Base-by-base conservation (phyloP, 1,140 invertebrate species). In the Trigoniulus corallinus region DNA sequence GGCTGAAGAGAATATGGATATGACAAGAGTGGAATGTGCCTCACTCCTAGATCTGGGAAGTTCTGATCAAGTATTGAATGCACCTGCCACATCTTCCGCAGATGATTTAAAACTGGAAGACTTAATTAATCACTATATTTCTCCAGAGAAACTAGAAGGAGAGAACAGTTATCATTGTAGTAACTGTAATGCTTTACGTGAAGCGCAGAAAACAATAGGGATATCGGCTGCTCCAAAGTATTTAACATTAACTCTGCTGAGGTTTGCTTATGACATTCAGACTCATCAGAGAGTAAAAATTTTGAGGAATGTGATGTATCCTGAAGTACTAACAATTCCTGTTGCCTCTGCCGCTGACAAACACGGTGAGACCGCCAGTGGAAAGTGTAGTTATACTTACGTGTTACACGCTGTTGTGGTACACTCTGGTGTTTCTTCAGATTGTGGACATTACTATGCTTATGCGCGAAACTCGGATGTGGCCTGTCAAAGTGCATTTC, bases 401-500 rank as follows among this genome's bases (percentile, higher is more conserved):
- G 71, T 73, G 10, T 61, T 89, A 0, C 86, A 84, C 59, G 82
- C 82, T 0, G 82, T 84, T 0, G 81, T 91, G 0, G 78, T 91
- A 0, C 86, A 91, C 62, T 80, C 79, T 0, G 85, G 87, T 1
- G 77, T 76, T 13, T 83, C 78, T 39, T 77, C 85, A 55, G 82
- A 88, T 59, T 81, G 81, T 3, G 86, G 86, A 0, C 86, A 91
- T 62, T 89, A 91, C 62, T 87, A 86, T 59, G 85, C 83, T 0
- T 79, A 84, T 56, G 83, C 81, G 0, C 74, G 79, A n/a, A 61
- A 63, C 52, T 61, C 27, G 18, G 42, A 44, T 18, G 7, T 34
- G 29, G 7, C 29, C 15, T 7, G 15, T 34, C 15, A 7, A 34
- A 34, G 7, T 34, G 29, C 29, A 7, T 7, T 7, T 34, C 29